Conservation (phyloP, 2,797 vertebrate species). For the Gila robusta region DNA sequence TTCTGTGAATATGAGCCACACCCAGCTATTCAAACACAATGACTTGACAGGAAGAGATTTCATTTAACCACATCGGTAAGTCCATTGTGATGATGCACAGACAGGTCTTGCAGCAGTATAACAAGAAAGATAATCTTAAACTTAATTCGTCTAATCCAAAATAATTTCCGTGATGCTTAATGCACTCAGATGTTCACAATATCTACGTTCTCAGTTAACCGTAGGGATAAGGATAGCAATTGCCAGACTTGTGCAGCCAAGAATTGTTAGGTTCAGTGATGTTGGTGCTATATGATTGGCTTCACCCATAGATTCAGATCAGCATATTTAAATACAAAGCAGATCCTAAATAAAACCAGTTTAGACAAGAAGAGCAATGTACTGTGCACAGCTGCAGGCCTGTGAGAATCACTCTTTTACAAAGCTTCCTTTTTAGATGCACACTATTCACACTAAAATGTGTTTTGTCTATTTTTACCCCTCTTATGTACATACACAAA, state of each 20-base stretch:
- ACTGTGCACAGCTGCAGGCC: constrained; percentile 15
- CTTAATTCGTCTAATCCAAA: background rate
- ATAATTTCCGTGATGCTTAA: background rate
- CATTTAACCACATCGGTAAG: constrained; percentile 15
- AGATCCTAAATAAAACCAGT: background rate
- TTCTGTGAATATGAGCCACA: constrained; percentile 26
- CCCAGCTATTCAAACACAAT: constrained; percentile 38
- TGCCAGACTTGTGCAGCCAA: background rate
- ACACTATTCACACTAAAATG: background rate
- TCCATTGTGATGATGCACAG: background rate
- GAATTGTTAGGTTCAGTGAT: background rate
- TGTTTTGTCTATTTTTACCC: background rate
- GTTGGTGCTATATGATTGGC: background rate
- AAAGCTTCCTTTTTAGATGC: background rate
- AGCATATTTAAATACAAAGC: background rate
- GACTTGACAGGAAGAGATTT: constrained; percentile 24
- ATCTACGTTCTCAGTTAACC: background rate
- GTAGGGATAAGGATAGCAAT: background rate
- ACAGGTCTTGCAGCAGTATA: background rate
- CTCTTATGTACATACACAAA: background rate
- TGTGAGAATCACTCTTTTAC: constrained; percentile 3
- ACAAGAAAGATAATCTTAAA: background rate
- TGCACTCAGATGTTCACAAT: background rate
- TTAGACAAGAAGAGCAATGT: constrained; percentile 1
- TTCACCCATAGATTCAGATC: background rate